Evolutionary conservation across 2,888 invertebrate genomes (phyloP), one percentile per base, ranked within the genome.

Genomic region (Eupithecia pulchellata): DNA sequence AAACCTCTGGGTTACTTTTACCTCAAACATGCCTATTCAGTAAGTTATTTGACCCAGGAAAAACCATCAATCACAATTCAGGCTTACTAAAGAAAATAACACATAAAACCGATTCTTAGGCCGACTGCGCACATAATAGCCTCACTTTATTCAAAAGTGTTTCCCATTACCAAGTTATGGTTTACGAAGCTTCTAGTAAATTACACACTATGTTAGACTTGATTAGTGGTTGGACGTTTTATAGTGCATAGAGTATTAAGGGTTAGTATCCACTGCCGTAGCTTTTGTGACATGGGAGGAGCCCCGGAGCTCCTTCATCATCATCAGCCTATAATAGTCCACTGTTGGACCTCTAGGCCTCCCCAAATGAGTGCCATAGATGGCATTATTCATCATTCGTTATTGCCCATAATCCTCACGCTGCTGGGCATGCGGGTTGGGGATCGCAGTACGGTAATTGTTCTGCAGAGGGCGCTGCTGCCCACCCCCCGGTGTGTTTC

Each of bases 171-270:
- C 69, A 76, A 78, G 77, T 79, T 79, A 78, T 79, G 74, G 78
- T 78, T 62, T 29, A 63, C 57, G 73, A 75, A 79, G 79, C 73
- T 81, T 78, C 39, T 34, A 77, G 80, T 77, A 83, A 81, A 82
- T 84, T 79, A 78, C 72, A 79, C 55, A 74, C 63, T 66, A 66
- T 69, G 57, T 73, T 57, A 25, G 70, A 71, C 69, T 52, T 66
- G 70, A 68, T 71, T 68, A 60, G 42, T 60, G 63, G 68, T 66
- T 73, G 72, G 74, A 60, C 64, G 64, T 58, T 58, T 47, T 58
- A 57, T n/a, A 32, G 58, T n/a, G n/a, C 58, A 60, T 32, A 20
- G 30, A 60, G 29, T 57, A 52, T 52, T 13, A 25, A 25, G 25
- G 52, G 20, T 25, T 52, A 20, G n/a, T n/a, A 13, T 9, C 52